Evolutionary conservation across 1,140 invertebrate genomes (phyloP).

Genomic region (Drosophila chauvacae): DNA sequence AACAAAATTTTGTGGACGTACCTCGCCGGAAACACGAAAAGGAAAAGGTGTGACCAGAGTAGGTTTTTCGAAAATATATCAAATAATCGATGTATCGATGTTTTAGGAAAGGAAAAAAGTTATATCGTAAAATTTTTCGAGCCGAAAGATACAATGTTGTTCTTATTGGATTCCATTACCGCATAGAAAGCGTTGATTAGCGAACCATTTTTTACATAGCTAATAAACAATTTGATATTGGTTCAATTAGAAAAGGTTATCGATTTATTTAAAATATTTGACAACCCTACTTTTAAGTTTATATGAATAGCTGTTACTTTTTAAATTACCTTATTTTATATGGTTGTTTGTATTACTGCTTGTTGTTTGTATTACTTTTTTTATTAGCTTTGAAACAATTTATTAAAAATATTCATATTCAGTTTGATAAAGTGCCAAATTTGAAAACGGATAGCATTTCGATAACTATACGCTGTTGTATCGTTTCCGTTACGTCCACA

Average conservation of each 20-base stretch:
- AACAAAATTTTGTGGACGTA: conserved; percentile 24
- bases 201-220: too few species aligned
- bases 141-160: background rate
- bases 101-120: fast-evolving
- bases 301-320: too few species aligned
- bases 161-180: background rate
- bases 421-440: background rate
- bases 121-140: background rate
- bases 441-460: background rate
- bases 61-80: conserved; percentile 2
- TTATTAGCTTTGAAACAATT: too few species aligned
- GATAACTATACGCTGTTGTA: background rate
- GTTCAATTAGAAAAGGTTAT: background rate
- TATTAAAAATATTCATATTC: too few species aligned
- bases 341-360: too few species aligned
- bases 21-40: conserved; percentile 38
- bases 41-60: conserved; percentile 41
- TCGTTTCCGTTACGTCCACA: conserved; percentile 1
- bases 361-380: too few species aligned
- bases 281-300: background rate
- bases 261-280: background rate
- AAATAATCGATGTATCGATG: conserved; percentile 7
- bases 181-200: too few species aligned
- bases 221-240: too few species aligned
- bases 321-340: too few species aligned